A percentile compares a stretch with the other conserved stretches of the same genome.
Evolutionary conservation across 2,888 invertebrate genomes (phyloP).

Genomic region (Calliopum simillimum): DNA sequence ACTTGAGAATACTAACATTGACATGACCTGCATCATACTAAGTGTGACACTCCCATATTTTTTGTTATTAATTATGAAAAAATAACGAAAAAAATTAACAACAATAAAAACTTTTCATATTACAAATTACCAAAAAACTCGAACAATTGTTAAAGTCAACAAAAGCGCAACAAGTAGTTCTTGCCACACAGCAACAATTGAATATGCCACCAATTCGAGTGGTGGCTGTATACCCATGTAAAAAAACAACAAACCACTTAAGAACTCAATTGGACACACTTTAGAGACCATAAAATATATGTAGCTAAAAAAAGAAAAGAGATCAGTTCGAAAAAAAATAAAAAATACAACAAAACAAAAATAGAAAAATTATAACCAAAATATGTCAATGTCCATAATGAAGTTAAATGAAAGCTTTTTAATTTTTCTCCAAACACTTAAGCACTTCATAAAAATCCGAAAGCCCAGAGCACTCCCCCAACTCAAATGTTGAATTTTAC

Average conservation of each 20-base stretch:
- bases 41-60: background rate
- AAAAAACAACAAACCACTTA: constrained; percentile 1
- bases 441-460: background rate
- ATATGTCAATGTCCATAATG: too few species aligned
- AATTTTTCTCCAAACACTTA: too few species aligned
- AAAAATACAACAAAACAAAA: background rate
- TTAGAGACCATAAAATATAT: background rate
- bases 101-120: background rate
- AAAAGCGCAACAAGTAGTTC: constrained; percentile 26
- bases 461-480: background rate
- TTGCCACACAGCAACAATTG: background rate
- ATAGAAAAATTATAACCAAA: background rate
- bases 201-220: too few species aligned
- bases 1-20: constrained; percentile 19
- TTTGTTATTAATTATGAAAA: constrained; percentile 8
- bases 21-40: background rate
- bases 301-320: too few species aligned
- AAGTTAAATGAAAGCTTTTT: too few species aligned
- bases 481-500: background rate
- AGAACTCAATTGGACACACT: constrained; percentile 15
- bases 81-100: background rate
- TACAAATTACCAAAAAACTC: background rate
- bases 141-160: constrained; percentile 12
- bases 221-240: background rate
- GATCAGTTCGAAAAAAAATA: background rate